These are phyloP conservation scores for Callionymus lyra DNA, from an alignment of 2,113 vertebrate genomes.

Conservation along the genomic window DNA sequence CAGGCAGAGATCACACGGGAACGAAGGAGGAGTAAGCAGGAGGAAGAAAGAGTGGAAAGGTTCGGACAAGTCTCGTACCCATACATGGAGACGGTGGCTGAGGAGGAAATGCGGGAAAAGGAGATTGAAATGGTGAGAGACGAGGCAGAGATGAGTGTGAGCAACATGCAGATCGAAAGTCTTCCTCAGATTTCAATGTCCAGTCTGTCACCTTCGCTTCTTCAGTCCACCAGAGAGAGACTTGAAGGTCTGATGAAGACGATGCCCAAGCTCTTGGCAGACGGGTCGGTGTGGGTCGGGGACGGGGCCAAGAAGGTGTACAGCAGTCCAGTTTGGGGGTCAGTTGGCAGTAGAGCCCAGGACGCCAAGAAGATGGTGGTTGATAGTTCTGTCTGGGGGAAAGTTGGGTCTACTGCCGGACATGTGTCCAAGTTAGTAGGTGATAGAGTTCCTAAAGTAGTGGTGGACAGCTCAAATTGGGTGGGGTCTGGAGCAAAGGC, in stretches of 20 bases:
- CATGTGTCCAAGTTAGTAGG: constrained; percentile 40
- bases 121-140: constrained; percentile 47
- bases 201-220: constrained; percentile 30
- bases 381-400: constrained; percentile 44
- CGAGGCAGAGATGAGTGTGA: constrained; percentile 51
- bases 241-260: constrained; percentile 19
- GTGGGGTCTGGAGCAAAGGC: constrained; percentile 47
- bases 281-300: constrained; percentile 31
- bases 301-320: constrained; percentile 35
- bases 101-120: constrained; percentile 39
- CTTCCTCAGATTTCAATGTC: constrained; percentile 23
- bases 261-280: constrained; percentile 38
- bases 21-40: constrained; percentile 5
- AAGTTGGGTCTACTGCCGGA: constrained; percentile 32
- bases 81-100: constrained; percentile 47
- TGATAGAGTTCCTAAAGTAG: constrained; percentile 37
- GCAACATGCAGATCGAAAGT: constrained; percentile 25
- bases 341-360: constrained; percentile 22
- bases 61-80: constrained; percentile 14
- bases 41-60: constrained; percentile 7
- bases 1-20: constrained; percentile 40
- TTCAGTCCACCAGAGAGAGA: constrained; percentile 43
- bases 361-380: constrained; percentile 36
- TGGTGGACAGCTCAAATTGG: constrained; percentile 23
- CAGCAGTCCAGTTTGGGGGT: constrained; percentile 38